These are phyloP conservation scores for Drosophila littoralis DNA, from an alignment of 1,140 invertebrate genomes.

Conservation along the genomic window DNA sequence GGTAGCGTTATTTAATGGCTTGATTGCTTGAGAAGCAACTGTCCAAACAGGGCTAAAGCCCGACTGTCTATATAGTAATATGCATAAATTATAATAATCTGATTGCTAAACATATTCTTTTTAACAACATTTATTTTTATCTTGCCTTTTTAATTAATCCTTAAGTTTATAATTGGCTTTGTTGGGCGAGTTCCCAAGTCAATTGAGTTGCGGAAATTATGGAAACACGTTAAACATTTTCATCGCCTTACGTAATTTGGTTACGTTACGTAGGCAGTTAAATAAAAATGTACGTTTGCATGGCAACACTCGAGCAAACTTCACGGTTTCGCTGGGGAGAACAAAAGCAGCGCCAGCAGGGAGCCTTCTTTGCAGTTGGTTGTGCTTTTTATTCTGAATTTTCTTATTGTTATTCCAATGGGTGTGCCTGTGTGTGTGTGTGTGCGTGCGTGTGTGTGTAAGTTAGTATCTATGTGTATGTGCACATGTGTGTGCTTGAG, in stretches of 20 bases:
- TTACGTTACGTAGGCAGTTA: slow-evolving; percentile 46
- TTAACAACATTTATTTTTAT: background rate
- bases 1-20: slow-evolving; percentile 20
- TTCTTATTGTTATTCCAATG: slow-evolving; percentile 47
- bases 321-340: slow-evolving; percentile 21
- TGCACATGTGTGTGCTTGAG: slow-evolving; percentile 14
- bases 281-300: slow-evolving; percentile 44
- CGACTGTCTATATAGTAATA: background rate
- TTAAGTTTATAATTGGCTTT: slow-evolving; percentile 1
- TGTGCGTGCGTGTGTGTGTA: slow-evolving; percentile 1
- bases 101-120: background rate
- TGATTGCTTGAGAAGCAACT: slow-evolving; percentile 17
- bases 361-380: slow-evolving; percentile 23
- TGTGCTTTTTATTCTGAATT: slow-evolving; percentile 38
- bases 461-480: slow-evolving; percentile 9
- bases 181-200: slow-evolving; percentile 9
- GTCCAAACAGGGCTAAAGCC: slow-evolving; percentile 3
- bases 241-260: slow-evolving; percentile 46
- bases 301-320: slow-evolving; percentile 49
- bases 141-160: background rate
- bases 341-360: background rate
- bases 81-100: too few relatives aligned
- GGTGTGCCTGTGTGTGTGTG: slow-evolving; percentile 8
- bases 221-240: slow-evolving; percentile 9
- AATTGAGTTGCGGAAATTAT: slow-evolving; percentile 34